Base-by-base conservation (phyloP, 2,113 vertebrate species). In the Neomonachus schauinslandi region DNA sequence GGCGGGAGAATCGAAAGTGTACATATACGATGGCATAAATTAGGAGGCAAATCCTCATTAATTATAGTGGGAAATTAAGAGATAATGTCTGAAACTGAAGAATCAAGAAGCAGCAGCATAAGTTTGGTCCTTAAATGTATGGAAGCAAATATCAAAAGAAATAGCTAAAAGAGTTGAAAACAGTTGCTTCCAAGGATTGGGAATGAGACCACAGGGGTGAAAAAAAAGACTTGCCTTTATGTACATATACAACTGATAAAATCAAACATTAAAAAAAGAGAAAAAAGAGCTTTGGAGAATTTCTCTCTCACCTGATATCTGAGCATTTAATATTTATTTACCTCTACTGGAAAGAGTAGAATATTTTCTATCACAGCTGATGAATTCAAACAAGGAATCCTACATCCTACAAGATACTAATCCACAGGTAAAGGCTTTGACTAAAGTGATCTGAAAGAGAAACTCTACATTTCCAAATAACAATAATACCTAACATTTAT, bases 261-360 rank as follows among this genome's bases (percentile, higher is more conserved):
- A 14, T 57, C 13, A 19, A 74, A 92, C n/a, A 21, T 42, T 59
- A 33, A 65, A 67, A 67, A 95, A 65, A 49, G 13, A 19, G 13
- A 36, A 55, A 33, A 69, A 80, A 71, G 33, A 89, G 4, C 7
- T 63, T 80, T n/a, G n/a, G 15, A 26, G 1, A 22, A 33, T n/a
- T 92, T 42, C 36, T 89, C 13, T 94, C 26, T 49, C 18, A 86
- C 42, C 46, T 59, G 65, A n/a, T 36, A 57, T 82, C 72, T 72
- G 53, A 65, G 14, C 39, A 87, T 26, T 94, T 86, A 77, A 53
- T 71, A 86, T 94, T n/a, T 69, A 89, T 92, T 87, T 91, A 89
- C 2, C 81, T 76, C 18, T 36, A 77, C 36, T 59, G 46, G 42
- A 89, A 92, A 33, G 11, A 76, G 1, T 10, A 85, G n/a, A 87